Base-by-base conservation (phyloP, 2,888 invertebrate genomes). In the Melipona beecheii region DNA sequence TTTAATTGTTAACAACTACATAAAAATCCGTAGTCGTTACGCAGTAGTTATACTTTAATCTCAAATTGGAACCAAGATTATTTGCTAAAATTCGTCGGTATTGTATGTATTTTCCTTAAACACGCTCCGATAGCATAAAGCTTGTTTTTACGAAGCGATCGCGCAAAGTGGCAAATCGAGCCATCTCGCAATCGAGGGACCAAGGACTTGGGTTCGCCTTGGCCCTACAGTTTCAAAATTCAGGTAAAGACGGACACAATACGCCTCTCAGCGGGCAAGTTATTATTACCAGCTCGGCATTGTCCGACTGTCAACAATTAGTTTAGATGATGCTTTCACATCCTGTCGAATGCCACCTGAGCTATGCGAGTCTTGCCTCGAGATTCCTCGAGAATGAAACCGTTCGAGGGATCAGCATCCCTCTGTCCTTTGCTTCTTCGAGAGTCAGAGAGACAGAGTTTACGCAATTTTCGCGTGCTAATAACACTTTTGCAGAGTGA, bases 301-400 rank as follows among this genome's bases (percentile, higher is more conserved):
- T 93, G 93, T 93, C 90, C 91, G 81, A 89, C 92, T 93, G 93
- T 93, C 93, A 92, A 93, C 93, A 92, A 93, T 93, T 92, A 92
- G 91, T 93, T 92, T 90, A 91, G 91, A 93, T 92, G 93, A 93
- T 93, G 90, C 90, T 90, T 91, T 91, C 90, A 91, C 87, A 89
- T 91, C 84, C 83, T 83, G 71, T 76, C 77, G 84, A 86, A 90
- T 87, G 65, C 87, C 90, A 90, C 83, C 86, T 89, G 90, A 90
- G 43, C 81, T 50, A 9, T 36, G 70, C 60, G 31, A 65, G 60
- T 50, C 78, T 80, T 68, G 62, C 79, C 73, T 73, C 15, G n/a
- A 13, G 70, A 70, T 89, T 87, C 80, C 56, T 82, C 83, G 76
- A 87, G 87, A 87, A 81, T 79, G 62, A 27, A 79, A 82, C 77